Evolutionary conservation across 64 coral and sea anemone species (phyloP), one percentile per base, ranked within the genome.

Genomic region (Montipora capricornis): DNA sequence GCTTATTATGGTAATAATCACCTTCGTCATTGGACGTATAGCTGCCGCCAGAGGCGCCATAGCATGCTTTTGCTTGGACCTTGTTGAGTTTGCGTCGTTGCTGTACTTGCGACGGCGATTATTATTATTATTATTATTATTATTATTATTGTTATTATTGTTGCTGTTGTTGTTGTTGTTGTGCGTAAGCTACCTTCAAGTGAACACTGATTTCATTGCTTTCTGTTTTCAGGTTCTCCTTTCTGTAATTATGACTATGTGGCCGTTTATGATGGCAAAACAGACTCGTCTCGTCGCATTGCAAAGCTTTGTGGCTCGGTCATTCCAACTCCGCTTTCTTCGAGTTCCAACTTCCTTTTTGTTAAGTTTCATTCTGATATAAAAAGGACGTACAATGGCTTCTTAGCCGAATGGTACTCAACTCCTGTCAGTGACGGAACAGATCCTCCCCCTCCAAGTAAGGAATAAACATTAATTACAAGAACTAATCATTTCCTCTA

Each of bases 231-330:
- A 91, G 89, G n/a, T 12, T 80, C 73, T 44, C 75, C 76, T 49
- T 9, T 58, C 7, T 93, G 92, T 73, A 47, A 13, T 29, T 84
- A 88, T 17, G 84, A 93, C 52, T 93, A 20, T 14, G 49, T 93
- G 12, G 7, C 60, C 14, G 78, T 93, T 9, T 78, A 82, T 74
- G 92, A 93, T 22, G 92, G 92, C 20, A 75, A 49, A n/a, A 73
- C 83, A 10, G 84, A 71, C 17, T 80, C 76, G 64, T 93, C 85
- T 44, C 84, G 83, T 58, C 92, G 46, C 3, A 49, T 93, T 17
- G 92, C 84, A 20, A 93, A 88, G 76, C 80, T 88, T 45, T 93
- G 92, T 75, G 92, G 92, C 29, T 78, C 84, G 4, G n/a, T 15
- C 8, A 47, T 93, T 17, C 92, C 84, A 16, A 7, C 12, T 45